Evolutionary conservation across 2,113 vertebrate species (phyloP), one percentile per base, ranked within the genome.

Genomic region (Catharus bicknelli): DNA sequence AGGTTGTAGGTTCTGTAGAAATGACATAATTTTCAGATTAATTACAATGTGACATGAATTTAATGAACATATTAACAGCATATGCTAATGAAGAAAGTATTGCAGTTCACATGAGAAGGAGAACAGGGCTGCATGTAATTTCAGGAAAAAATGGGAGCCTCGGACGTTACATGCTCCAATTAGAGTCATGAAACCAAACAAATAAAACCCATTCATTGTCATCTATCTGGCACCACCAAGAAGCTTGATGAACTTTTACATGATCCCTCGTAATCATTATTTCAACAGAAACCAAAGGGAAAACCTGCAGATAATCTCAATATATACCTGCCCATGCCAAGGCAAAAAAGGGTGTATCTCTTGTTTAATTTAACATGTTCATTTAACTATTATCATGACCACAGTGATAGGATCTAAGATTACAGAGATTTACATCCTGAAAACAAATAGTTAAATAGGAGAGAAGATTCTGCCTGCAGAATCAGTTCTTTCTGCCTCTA

Each of bases 21-120:
- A 93, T 96, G n/a, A 91, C 81, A 92, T 92, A 27, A 94, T 94
- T 95, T 92, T 91, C 84, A 83, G 84, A 94, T 94, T 96, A 96
- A 94, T 92, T 95, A 86, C 84, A 87, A 73, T 90, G 90, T 95
- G 88, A 93, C 89, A 89, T 79, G 89, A 89, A 94, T 94, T 85
- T 94, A 94, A 92, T 87, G 74, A 96, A 96, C 78, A 74, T 92
- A 80, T 73, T 94, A 92, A 86, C 72, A 74, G 30, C 78, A 63
- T 90, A 94, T 91, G 86, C 91, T 92, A 87, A 92, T 91, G 63
- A 94, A 94, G 70, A 70, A 94, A 91, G 68, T 83, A 73, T 47
- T 88, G 53, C 59, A 19, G 45, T 74, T 90, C 69, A 70, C 21
- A 7, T 84, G 67, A 75, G 32, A 90, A 88, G 62, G 54, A 77